Percentiles rank a stretch among this genome's conserved stretches.
These are phyloP conservation scores for Neogobius melanostomus DNA, from an alignment of 2,113 vertebrate genomes.

Conservation along the genomic window DNA sequence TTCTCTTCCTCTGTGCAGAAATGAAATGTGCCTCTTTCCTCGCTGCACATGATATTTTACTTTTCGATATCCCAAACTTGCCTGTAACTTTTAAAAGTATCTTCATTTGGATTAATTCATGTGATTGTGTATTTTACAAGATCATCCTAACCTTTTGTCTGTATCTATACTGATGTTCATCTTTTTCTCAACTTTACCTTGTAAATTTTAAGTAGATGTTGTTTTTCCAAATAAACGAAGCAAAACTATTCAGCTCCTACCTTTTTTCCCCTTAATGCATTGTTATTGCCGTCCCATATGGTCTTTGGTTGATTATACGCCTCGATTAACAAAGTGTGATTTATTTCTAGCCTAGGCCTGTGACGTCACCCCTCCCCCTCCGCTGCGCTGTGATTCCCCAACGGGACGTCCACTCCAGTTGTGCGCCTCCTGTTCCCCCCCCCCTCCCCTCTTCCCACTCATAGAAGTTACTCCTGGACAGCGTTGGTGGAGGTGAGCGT, in stretches of 20 bases:
- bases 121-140: neutral
- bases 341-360: neutral
- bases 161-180: neutral
- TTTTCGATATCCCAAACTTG: neutral
- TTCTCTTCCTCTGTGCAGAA: neutral
- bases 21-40: slow-evolving; percentile 8
- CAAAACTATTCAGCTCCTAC: neutral
- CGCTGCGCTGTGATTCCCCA: neutral
- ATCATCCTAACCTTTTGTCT: slow-evolving; percentile 15
- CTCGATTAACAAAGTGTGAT: slow-evolving; percentile 30
- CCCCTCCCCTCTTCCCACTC: slow-evolving; percentile 1
- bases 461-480: slow-evolving; percentile 37
- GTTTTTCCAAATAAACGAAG: slow-evolving; percentile 50
- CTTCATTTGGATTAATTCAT: slow-evolving; percentile 10
- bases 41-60: slow-evolving; percentile 19
- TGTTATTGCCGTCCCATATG: too few relatives aligned
- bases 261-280: neutral
- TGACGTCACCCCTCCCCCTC: slow-evolving; percentile 24
- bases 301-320: neutral
- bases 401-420: slow-evolving; percentile 39
- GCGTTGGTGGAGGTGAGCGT: neutral
- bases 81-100: slow-evolving; percentile 17
- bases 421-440: slow-evolving; percentile 10
- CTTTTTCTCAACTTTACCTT: slow-evolving; percentile 2
- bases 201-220: slow-evolving; percentile 13